Evolutionary conservation across 2,797 vertebrate genomes (phyloP).

Genomic region (Rhadinocentrus ornatus): DNA sequence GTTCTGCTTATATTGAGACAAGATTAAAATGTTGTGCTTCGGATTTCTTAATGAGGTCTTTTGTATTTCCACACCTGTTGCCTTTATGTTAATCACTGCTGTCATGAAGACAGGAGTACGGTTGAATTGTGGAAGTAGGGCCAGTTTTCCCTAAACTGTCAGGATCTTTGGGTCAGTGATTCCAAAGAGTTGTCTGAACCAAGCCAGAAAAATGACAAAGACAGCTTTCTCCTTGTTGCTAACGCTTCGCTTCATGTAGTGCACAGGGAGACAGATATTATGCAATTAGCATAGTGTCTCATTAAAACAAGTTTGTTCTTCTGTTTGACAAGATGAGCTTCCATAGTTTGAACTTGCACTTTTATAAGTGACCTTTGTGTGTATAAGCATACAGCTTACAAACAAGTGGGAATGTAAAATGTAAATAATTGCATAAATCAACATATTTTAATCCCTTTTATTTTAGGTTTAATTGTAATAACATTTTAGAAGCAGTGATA

Average conservation of each 20-base stretch:
- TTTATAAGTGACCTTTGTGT: not conserved
- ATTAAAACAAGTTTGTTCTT: constrained; percentile 50
- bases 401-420: not conserved
- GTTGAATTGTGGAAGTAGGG: constrained; percentile 10
- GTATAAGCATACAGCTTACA: not conserved
- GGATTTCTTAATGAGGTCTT: not conserved
- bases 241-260: constrained; percentile 55
- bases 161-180: constrained; percentile 2
- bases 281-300: constrained; percentile 56
- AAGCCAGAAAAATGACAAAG: constrained; percentile 67
- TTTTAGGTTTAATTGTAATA: too few species aligned
- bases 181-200: constrained; percentile 22
- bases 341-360: constrained; percentile 1
- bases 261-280: constrained; percentile 39
- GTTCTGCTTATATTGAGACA: not conserved
- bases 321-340: constrained; percentile 17
- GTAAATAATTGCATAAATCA: not conserved
- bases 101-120: not conserved
- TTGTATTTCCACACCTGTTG: not conserved
- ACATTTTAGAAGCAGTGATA: too few species aligned
- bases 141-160: constrained; percentile 6
- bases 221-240: constrained; percentile 53
- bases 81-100: not conserved
- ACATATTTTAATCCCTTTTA: not conserved
- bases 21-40: not conserved